Conservation (phyloP, 2,113 vertebrate species). For the Megatriorchis doriae region DNA sequence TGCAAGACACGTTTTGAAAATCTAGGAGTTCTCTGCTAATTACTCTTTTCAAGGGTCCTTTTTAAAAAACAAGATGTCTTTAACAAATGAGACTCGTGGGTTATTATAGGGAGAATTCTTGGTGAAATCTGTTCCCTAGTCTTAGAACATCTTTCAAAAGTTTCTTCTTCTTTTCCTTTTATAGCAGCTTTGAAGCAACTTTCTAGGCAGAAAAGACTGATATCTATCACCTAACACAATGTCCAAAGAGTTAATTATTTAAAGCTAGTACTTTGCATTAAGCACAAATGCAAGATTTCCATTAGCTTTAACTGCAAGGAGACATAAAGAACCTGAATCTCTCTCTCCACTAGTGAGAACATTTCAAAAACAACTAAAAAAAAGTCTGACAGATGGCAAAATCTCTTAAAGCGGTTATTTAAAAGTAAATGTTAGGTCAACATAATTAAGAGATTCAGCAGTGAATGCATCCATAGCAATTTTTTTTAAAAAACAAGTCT, state of each 20-base stretch:
- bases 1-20: not conserved
- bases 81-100: not conserved
- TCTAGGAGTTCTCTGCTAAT: not conserved
- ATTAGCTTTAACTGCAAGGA: not conserved
- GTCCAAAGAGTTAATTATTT: not conserved
- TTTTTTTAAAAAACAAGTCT: not conserved
- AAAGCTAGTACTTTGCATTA: not conserved
- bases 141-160: not conserved
- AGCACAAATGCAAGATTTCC: not conserved
- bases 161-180: not conserved
- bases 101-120: not conserved
- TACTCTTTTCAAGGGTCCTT: not conserved
- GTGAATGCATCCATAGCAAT: not conserved
- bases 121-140: not conserved
- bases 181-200: not conserved
- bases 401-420: not conserved
- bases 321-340: not conserved
- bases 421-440: slow-evolving; percentile 47
- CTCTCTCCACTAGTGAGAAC: not conserved
- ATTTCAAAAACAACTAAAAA: slow-evolving; percentile 11
- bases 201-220: not conserved
- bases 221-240: not conserved
- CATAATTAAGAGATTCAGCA: slow-evolving; percentile 43
- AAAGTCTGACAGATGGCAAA: slow-evolving; percentile 41
- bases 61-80: not conserved